phyloP scores from a whole-genome alignment of 2,888 invertebrate genomes.

The Melolontha melolontha region DNA sequence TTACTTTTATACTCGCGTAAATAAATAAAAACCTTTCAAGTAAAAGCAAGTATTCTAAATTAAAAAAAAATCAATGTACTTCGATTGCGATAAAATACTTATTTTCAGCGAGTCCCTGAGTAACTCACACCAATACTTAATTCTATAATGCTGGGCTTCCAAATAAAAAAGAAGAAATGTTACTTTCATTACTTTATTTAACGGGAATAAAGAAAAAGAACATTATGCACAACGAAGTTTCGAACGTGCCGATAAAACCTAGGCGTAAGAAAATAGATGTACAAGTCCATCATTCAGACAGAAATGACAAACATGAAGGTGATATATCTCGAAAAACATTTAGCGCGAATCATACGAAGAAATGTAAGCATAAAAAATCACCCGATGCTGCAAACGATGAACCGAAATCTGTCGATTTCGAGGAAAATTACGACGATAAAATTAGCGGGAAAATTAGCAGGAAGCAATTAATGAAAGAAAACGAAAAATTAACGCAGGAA shows the following conservation, averaged over 20 bases:
- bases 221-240: slow-evolving; percentile 45
- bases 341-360: slow-evolving; percentile 40
- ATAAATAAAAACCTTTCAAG: too few relatives aligned
- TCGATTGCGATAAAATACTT: too few relatives aligned
- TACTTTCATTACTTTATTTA: slow-evolving; percentile 24
- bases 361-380: slow-evolving; percentile 23
- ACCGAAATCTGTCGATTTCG: slow-evolving; percentile 1
- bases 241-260: slow-evolving; percentile 54
- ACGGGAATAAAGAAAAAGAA: neutral
- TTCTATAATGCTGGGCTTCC: slow-evolving; percentile 26
- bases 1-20: too few relatives aligned
- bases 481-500: slow-evolving; percentile 67
- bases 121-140: too few relatives aligned
- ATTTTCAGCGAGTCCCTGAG: too few relatives aligned
- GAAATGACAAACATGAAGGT: slow-evolving; percentile 26
- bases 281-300: slow-evolving; percentile 55
- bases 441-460: slow-evolving; percentile 51
- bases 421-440: slow-evolving; percentile 32
- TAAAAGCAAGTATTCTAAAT: too few relatives aligned
- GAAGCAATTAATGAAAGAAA: slow-evolving; percentile 66
- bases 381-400: neutral
- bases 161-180: slow-evolving; percentile 13
- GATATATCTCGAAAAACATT: slow-evolving; percentile 40
- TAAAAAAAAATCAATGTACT: too few relatives aligned
- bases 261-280: slow-evolving; percentile 57